Evolutionary conservation across 92 coral and sea anemone species (phyloP).

Genomic region (Actinernus sp.): DNA sequence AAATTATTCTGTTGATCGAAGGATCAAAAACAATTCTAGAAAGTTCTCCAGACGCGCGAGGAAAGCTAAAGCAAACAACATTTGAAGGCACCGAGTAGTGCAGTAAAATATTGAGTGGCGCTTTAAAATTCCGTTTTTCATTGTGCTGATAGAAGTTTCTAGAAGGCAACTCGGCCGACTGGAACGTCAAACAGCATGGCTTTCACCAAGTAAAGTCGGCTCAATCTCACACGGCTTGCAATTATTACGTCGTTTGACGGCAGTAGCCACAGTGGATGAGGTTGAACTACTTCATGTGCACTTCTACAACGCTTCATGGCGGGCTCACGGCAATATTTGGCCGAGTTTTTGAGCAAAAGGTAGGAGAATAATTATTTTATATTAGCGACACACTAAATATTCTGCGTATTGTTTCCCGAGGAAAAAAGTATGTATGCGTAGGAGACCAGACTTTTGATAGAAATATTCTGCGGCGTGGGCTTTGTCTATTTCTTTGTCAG

Average conservation of each 20-base stretch:
- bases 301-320: no score
- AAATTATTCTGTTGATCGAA: neutral
- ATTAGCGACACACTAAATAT: no score
- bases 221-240: neutral
- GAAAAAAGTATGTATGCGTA: no score
- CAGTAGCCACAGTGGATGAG: no score
- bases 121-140: neutral
- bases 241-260: neutral
- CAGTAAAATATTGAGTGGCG: neutral
- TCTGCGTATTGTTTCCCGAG: no score
- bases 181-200: neutral
- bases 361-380: no score
- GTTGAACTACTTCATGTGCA: no score
- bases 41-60: no score
- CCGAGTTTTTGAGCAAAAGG: constrained; percentile 7
- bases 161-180: neutral
- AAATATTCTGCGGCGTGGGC: no score
- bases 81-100: neutral
- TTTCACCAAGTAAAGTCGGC: neutral
- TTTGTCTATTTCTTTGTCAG: no score
- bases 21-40: no score
- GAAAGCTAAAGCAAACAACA: constrained; percentile 1
- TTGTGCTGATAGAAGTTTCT: constrained; percentile 7
- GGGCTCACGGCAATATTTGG: neutral
- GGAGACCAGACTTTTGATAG: no score